phyloP scores from a whole-genome alignment of 2,797 vertebrate species.

The Chiroxiphia lanceolata region DNA sequence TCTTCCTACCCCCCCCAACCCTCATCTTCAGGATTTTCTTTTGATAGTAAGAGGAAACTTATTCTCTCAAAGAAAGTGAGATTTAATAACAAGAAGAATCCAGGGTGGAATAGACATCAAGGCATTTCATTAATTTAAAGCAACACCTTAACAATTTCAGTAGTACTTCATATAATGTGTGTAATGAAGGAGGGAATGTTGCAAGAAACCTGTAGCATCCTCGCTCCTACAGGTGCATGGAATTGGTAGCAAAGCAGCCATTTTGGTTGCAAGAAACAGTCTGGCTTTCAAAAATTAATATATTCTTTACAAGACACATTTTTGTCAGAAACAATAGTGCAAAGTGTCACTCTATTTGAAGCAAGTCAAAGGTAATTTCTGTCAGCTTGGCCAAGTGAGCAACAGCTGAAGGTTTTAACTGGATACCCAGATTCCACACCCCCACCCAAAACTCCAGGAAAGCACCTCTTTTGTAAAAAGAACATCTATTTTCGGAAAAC shows the following conservation, averaged over 20 bases:
- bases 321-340: neutral
- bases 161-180: neutral
- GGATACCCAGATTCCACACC: neutral
- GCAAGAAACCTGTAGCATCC: neutral
- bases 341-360: neutral
- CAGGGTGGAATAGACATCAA: neutral
- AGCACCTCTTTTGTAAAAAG: neutral
- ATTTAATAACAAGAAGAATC: neutral
- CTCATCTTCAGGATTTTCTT: neutral
- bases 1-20: no score
- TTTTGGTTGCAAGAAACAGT: neutral
- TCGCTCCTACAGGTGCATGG: neutral
- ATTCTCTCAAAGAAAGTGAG: neutral
- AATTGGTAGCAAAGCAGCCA: neutral
- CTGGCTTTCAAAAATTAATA: neutral
- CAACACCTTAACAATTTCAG: neutral
- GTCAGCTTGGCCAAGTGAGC: neutral
- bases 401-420: neutral
- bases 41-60: neutral
- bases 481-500: neutral
- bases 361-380: neutral
- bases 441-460: neutral
- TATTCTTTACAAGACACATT: neutral
- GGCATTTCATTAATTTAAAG: neutral
- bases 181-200: neutral